A percentile compares a stretch with the other conserved stretches of the same genome.
Evolutionary conservation across 2,888 invertebrate genomes (phyloP).

Genomic region (Tetrapedia diversipes): DNA sequence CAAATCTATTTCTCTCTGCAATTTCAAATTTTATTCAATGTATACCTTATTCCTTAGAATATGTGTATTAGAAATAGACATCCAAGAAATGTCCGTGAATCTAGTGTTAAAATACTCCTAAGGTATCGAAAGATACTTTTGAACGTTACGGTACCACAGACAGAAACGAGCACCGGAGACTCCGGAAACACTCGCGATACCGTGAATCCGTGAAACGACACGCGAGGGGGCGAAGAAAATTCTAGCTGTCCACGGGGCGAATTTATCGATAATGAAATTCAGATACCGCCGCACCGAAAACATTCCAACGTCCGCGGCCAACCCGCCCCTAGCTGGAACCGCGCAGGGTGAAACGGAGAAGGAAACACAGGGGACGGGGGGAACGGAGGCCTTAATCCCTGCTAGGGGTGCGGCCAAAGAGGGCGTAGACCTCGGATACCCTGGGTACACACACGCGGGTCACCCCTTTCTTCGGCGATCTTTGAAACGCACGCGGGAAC

Average conservation of each 20-base stretch:
- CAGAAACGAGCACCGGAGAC: background rate
- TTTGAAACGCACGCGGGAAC: constrained; percentile 58
- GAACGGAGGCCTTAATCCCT: constrained; percentile 44
- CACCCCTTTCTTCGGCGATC: constrained; percentile 69
- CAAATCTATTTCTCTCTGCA: too few relatives aligned
- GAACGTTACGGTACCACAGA: too few relatives aligned
- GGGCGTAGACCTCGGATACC: constrained; percentile 71
- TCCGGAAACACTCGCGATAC: background rate
- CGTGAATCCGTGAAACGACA: constrained; percentile 28
- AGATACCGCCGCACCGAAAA: constrained; percentile 43
- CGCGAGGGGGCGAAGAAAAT: constrained; percentile 35
- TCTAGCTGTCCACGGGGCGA: constrained; percentile 27
- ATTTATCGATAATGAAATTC: constrained; percentile 59
- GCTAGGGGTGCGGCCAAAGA: constrained; percentile 66
- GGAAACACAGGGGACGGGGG: background rate
- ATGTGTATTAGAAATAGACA: too few relatives aligned
- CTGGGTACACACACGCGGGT: constrained; percentile 47
- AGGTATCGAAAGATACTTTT: too few relatives aligned
- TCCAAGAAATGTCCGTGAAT: too few relatives aligned
- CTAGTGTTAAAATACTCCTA: too few relatives aligned
- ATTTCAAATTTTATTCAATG: too few relatives aligned
- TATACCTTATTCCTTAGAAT: too few relatives aligned
- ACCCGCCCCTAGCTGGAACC: constrained; percentile 27
- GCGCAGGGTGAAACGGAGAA: background rate
- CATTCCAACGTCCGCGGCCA: constrained; percentile 41